phyloP scores from a whole-genome alignment of 2,113 vertebrate species.

The Argyrosomus japonicus region DNA sequence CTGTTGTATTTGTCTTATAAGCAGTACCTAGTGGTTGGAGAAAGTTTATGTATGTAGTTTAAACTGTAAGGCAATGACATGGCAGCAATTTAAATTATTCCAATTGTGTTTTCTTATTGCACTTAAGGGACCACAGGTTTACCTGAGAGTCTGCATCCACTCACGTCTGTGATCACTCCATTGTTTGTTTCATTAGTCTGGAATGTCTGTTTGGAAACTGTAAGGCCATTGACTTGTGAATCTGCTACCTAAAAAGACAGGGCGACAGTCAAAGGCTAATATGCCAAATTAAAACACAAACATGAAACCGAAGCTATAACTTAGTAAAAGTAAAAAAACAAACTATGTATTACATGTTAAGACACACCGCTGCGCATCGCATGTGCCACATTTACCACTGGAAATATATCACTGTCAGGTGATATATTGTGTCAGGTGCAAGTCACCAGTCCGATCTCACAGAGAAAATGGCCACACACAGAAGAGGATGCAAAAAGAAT shows the following conservation, averaged over 20 bases:
- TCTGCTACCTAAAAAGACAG: slow-evolving; percentile 39
- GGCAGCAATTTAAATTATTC: neutral
- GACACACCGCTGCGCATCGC: too few species aligned
- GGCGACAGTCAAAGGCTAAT: neutral
- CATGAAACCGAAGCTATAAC: neutral
- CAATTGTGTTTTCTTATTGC: neutral
- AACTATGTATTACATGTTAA: too few species aligned
- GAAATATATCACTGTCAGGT: too few species aligned
- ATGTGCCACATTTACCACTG: too few species aligned
- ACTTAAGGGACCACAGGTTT: neutral
- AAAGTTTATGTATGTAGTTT: neutral
- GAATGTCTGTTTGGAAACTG: slow-evolving; percentile 47
- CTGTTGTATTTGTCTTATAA: slow-evolving; percentile 50
- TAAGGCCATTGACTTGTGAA: slow-evolving; percentile 39
- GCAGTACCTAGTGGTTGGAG: slow-evolving; percentile 21
- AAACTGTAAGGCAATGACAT: neutral
- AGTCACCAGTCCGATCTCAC: too few species aligned
- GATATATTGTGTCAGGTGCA: too few species aligned
- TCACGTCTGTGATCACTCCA: slow-evolving; percentile 55
- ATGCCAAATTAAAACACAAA: neutral
- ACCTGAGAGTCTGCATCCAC: slow-evolving; percentile 61
- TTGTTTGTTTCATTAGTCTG: slow-evolving; percentile 24
- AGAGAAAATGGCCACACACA: too few species aligned
- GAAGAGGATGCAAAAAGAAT: too few species aligned
- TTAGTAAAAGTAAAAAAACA: neutral